Evolutionary conservation across 1,140 invertebrate species (phyloP), one percentile per base, ranked within the genome.

Genomic region (Ceratitis capitata): DNA sequence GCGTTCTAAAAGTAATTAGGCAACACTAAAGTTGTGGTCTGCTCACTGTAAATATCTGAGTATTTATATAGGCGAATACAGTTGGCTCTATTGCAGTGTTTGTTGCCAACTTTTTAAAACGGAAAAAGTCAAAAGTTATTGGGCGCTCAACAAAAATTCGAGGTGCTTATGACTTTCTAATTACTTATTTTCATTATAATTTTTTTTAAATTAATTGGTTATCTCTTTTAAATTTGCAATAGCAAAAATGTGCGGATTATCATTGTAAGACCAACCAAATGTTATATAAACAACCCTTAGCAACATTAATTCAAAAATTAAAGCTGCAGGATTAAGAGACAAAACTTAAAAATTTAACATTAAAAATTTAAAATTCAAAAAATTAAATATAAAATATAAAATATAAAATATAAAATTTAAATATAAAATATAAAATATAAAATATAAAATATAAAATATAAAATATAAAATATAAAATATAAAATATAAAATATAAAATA

Each of bases 81-180:
- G 3, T 56, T 56, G 19, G 6, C 51, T 56, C 19, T 61, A 26
- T 26, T 16, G 12, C 14, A 32, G 58, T 32, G 61, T 19, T 69
- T 35, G 35, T 69, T 69, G 61, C 29, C 29, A 69, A 69, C 61
- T 69, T 69, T n/a, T 69, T 69, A 35, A 29, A 35, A 16, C 14
- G 61, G 26, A 78, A 47, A 45, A 78, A 78, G 39, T 78, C 69
- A 78, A 78, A 78, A 78, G 69, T 78, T 78, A 78, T 56, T 45
- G 69, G 69, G 32, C 39, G 69, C 32, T 78, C 39, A 45, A 39
- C 3, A 45, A 78, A 78, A 78, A 7, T 78, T 78, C 45, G n/a
- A 26, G 39, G 69, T 78, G 69, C 69, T 78, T 78, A 78, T 45
- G 69, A 47, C 39, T 78, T 78, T 78, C 35, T 78, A 78, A 78